These are phyloP conservation scores for Wasmannia auropunctata DNA, from an alignment of 1,140 invertebrate species.

Conservation along the genomic window DNA sequence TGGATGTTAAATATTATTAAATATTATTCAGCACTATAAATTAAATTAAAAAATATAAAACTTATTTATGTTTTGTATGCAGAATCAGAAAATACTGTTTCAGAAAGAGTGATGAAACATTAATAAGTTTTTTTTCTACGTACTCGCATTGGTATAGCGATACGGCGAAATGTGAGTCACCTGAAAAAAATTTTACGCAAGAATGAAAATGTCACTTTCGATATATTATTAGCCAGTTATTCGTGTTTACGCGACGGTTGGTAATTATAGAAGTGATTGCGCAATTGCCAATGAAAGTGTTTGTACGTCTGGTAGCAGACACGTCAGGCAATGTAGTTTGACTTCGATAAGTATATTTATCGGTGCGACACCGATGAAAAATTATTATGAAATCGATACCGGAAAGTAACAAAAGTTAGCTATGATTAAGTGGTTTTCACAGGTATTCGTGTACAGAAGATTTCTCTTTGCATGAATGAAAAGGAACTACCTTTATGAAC, in stretches of 20 bases:
- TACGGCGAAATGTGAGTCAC: neutral
- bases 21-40: neutral
- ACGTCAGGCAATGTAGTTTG: neutral
- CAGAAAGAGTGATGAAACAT: neutral
- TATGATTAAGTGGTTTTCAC: conserved; percentile 32
- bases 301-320: neutral
- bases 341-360: conserved; percentile 28
- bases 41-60: neutral
- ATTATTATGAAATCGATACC: conserved; percentile 26
- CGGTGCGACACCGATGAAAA: conserved; percentile 40
- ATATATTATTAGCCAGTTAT: conserved; percentile 18
- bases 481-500: conserved; percentile 60
- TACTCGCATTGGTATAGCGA: neutral
- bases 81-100: neutral
- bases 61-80: neutral
- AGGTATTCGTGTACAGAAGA: conserved; percentile 27
- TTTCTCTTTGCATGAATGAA: conserved; percentile 65
- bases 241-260: neutral
- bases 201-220: neutral
- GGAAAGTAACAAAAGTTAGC: conserved; percentile 40
- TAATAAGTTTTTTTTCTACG: neutral
- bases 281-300: conserved; percentile 20
- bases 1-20: neutral
- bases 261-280: conserved; percentile 41
- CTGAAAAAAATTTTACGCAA: neutral